Evolutionary conservation across 2,797 vertebrate genomes (phyloP).

Genomic region (Podargus strigoides): DNA sequence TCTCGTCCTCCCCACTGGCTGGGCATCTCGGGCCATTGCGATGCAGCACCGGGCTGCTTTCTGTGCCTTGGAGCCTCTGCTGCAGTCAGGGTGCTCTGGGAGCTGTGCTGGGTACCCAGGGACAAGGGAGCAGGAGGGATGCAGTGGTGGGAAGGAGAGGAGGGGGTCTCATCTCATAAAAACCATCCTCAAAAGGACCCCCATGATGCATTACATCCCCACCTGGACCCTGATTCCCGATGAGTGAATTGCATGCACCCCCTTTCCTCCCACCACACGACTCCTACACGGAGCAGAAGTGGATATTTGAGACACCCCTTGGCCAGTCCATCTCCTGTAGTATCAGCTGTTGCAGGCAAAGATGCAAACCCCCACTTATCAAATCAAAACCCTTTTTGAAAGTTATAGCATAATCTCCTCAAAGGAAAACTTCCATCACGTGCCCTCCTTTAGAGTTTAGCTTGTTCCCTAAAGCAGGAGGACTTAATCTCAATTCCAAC

Average conservation of each 20-base stretch:
- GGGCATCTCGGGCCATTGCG: not conserved
- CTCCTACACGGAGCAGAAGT: not conserved
- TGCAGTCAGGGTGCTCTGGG: not conserved
- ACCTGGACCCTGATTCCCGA: not conserved
- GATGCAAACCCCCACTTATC: not conserved
- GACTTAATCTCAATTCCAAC: conserved; percentile 15
- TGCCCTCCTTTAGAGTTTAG: not conserved
- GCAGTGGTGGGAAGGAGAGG: not conserved
- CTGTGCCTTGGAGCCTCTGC: not conserved
- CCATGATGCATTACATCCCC: accelerated
- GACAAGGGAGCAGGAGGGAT: not conserved
- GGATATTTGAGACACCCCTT: not conserved
- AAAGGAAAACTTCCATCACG: not conserved
- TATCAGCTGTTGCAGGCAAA: not conserved
- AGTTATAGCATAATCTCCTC: not conserved
- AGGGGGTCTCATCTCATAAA: not conserved
- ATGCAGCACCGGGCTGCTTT: accelerated
- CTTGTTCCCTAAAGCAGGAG: not conserved
- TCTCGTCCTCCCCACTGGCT: accelerated
- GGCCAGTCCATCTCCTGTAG: not conserved
- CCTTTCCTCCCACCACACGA: accelerated
- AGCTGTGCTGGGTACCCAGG: not conserved
- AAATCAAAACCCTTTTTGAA: not conserved
- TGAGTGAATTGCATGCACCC: accelerated
- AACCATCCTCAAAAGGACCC: not conserved